These are phyloP conservation scores for Notarius lentiginosus DNA, from an alignment of 2,113 vertebrate genomes.

Conservation along the genomic window DNA sequence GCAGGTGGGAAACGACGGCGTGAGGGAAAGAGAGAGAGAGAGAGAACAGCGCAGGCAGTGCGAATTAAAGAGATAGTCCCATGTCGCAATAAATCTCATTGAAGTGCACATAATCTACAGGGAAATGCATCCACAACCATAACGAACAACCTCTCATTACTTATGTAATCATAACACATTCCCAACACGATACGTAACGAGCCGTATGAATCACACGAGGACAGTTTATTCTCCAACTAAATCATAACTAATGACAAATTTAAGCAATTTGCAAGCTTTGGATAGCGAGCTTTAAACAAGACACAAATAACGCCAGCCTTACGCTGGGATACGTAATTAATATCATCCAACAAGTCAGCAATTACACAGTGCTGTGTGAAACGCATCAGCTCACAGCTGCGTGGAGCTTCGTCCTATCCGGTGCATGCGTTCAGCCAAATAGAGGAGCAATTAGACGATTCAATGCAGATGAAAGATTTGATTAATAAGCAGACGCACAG, in stretches of 20 bases:
- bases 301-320: constrained; percentile 9
- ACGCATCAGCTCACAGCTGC: not conserved
- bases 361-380: not conserved
- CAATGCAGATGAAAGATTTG: not conserved
- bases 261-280: constrained; percentile 4
- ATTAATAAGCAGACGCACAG: not conserved
- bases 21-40: constrained; percentile 23
- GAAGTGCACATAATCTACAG: constrained; percentile 34
- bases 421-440: not conserved
- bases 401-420: not conserved
- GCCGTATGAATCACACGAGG: constrained; percentile 36
- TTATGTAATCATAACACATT: constrained; percentile 33
- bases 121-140: constrained; percentile 27
- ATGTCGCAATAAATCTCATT: constrained; percentile 24
- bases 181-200: constrained; percentile 29
- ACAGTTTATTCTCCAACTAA: constrained; percentile 37
- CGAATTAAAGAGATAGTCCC: constrained; percentile 1
- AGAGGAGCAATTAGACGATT: not conserved
- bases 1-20: constrained; percentile 47
- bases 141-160: constrained; percentile 43
- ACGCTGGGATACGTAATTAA: constrained; percentile 35
- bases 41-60: not conserved
- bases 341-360: constrained; percentile 21
- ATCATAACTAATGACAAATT: constrained; percentile 36
- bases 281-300: not conserved